Conservation (phyloP, 2,113 vertebrate genomes). For the Abramis brama region DNA sequence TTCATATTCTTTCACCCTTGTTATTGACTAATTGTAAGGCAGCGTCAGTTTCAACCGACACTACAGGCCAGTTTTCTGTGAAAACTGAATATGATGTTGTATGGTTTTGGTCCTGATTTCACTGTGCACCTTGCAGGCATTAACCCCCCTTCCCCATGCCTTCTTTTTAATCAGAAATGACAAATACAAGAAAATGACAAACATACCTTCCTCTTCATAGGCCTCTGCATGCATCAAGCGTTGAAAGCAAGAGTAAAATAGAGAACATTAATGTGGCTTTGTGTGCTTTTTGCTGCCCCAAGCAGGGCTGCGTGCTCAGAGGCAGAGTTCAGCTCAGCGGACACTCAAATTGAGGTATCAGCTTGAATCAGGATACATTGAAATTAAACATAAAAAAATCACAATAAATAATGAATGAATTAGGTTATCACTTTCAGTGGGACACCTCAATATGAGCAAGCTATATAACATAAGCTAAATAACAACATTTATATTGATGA, state of each 20-base stretch:
- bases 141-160: background rate
- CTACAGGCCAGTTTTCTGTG: background rate
- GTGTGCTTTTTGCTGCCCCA: slow-evolving; percentile 18
- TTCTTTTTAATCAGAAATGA: slow-evolving; percentile 55
- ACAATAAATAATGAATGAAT: background rate
- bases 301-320: background rate
- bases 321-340: slow-evolving; percentile 36
- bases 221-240: slow-evolving; percentile 81
- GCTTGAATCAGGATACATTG: background rate
- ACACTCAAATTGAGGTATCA: slow-evolving; percentile 29
- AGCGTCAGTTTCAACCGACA: background rate
- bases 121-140: slow-evolving; percentile 8
- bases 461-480: slow-evolving; percentile 4
- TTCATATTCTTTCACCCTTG: slow-evolving; percentile 64
- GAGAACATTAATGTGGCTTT: slow-evolving; percentile 66
- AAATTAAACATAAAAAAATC: background rate
- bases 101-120: background rate
- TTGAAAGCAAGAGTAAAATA: slow-evolving; percentile 79
- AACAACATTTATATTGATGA: background rate
- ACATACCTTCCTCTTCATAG: slow-evolving; percentile 83
- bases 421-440: background rate
- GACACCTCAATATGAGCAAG: slow-evolving; percentile 39
- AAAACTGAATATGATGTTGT: slow-evolving; percentile 1
- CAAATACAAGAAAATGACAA: slow-evolving; percentile 61
- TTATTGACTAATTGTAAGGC: slow-evolving; percentile 6